Conservation (phyloP, 1,140 invertebrate genomes). For the Neodiprion fabricii region DNA sequence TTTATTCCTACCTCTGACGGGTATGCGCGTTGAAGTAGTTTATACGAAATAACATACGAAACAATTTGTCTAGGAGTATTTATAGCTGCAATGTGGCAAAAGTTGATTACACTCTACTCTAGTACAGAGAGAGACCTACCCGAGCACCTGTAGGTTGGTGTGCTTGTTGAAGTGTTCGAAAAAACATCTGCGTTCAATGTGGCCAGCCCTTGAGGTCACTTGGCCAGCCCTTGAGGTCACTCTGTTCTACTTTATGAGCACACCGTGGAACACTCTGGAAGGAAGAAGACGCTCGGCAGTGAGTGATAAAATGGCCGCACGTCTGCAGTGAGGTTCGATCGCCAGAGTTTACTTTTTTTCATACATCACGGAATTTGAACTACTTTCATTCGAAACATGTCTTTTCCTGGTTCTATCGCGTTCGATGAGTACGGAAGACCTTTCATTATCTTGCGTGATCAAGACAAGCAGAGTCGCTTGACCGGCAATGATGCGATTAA, state of each 20-base stretch:
- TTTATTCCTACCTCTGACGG: no score
- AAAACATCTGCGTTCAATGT: neutral
- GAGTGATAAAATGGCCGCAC: neutral
- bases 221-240: neutral
- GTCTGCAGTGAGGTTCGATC: neutral
- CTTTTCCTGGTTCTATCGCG: constrained; percentile 87
- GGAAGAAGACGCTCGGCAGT: neutral
- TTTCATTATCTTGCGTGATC: constrained; percentile 96
- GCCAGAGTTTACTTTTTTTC: neutral
- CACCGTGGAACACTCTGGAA: neutral
- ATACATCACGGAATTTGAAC: neutral
- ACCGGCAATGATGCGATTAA: constrained; percentile 97
- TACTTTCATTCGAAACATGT: constrained; percentile 59
- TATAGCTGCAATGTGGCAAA: no score
- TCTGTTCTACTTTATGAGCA: neutral
- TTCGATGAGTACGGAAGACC: constrained; percentile 99
- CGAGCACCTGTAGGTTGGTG: no score
- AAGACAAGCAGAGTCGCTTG: constrained; percentile 93
- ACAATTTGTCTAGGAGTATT: no score
- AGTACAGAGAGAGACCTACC: no score
- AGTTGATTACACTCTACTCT: no score
- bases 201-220: neutral
- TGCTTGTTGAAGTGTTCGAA: no score
- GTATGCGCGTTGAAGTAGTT: no score
- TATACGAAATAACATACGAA: no score